These are phyloP conservation scores for Hypsibius dujardini DNA, from an alignment of 1,140 invertebrate species.

Conservation along the genomic window DNA sequence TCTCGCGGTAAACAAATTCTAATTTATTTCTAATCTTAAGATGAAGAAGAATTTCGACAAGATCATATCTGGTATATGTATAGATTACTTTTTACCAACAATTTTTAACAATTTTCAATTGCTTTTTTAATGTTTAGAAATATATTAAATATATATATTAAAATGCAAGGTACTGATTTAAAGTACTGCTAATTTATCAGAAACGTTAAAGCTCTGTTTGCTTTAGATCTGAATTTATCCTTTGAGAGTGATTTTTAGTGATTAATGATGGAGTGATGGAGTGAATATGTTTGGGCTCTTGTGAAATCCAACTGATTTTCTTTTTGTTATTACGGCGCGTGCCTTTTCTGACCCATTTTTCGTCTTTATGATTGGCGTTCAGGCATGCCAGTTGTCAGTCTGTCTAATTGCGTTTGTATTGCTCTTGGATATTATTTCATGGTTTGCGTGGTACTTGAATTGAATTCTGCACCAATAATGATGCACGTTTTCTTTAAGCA, in stretches of 20 bases:
- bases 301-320: too few species aligned
- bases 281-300: too few species aligned
- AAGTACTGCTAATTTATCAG: too few species aligned
- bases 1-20: neutral
- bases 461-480: neutral
- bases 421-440: constrained; percentile 14
- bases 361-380: neutral
- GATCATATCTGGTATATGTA: constrained; percentile 20
- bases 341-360: neutral
- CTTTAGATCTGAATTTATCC: too few species aligned
- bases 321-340: too few species aligned
- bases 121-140: neutral
- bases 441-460: too few species aligned
- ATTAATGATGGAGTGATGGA: too few species aligned
- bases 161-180: neutral
- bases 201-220: too few species aligned
- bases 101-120: neutral
- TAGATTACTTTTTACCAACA: neutral
- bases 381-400: constrained; percentile 11
- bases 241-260: too few species aligned
- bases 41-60: constrained; percentile 17
- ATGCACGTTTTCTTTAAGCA: constrained; percentile 19
- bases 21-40: constrained; percentile 17
- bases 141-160: neutral
- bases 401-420: constrained; percentile 21